phyloP scores from a whole-genome alignment of 2,113 vertebrate genomes.

The Myotis lucifugus region DNA sequence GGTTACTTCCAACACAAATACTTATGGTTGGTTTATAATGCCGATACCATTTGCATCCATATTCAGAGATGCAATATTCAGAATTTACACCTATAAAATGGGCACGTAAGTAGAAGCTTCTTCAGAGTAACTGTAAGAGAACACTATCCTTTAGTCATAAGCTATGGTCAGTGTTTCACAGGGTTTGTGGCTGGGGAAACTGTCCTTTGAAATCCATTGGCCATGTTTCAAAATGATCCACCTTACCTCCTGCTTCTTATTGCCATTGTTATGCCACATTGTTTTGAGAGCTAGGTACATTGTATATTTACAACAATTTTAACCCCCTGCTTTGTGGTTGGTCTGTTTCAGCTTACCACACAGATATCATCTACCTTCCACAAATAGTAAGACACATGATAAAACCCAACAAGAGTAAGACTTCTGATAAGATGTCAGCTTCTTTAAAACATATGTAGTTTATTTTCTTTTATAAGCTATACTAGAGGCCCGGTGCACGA shows the following conservation, averaged over 20 bases:
- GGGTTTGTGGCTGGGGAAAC: background rate
- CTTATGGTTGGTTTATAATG: background rate
- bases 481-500: background rate
- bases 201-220: background rate
- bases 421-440: background rate
- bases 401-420: background rate
- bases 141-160: background rate
- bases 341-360: background rate
- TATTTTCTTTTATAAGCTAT: constrained; percentile 13
- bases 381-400: background rate
- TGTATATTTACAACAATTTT: background rate
- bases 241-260: background rate
- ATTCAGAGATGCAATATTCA: constrained; percentile 1
- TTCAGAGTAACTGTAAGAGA: constrained; percentile 14
- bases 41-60: background rate
- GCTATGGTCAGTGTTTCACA: background rate
- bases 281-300: background rate
- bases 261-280: background rate
- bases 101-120: background rate
- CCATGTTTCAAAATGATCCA: background rate
- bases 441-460: background rate
- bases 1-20: background rate
- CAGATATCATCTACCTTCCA: background rate
- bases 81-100: background rate
- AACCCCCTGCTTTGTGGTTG: background rate